Base-by-base conservation (phyloP, 2,113 vertebrate species). In the Nyctibius bracteatus region DNA sequence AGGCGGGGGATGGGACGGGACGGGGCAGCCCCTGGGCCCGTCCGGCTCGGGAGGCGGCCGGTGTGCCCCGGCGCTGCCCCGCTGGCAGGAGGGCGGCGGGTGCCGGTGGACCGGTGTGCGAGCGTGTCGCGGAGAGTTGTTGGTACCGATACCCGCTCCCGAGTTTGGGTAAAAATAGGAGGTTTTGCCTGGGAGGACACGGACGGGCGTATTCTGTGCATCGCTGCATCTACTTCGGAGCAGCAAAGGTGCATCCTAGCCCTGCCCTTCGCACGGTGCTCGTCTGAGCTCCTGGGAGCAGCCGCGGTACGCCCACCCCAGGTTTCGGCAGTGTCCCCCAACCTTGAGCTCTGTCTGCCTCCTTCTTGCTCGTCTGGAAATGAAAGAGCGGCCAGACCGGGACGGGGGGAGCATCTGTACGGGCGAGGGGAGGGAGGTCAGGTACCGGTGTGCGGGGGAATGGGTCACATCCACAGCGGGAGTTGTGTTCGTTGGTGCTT, bases 131-230 rank as follows among this genome's bases (percentile, higher is more conserved):
- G 5, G 5, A 14, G 61, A 39, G 70, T 19, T 88, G 21, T 9
- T 35, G 35, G 8, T 70, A 6, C 5, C 23, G 4, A 12, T 31
- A 24, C 33, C n/a, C 3, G 15, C 16, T 51, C 11, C 68, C 14
- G 18, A 5, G 22, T 16, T 47, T 10, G 30, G 43, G 61, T 23
- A 0, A 7, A 61, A 74, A 6, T 0, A 8, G 7, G 14, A 14
- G 41, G 0, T 47, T 44, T 7, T 57, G 28, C 14, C 5, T 1
- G 0, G 12, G 10, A 14, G 2, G 20, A 6, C 15, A 9, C 13
- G 12, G 73, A 3, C 5, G 30, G 27, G 30, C 13, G 41, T 9
- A 0, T 57, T 41, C 6, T 4, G 28, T 5, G 59, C 44, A 6
- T 46, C 35, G n/a, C 43, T 10, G 49, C 85, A 12, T 55, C 27